Conservation (phyloP, 2,888 invertebrate genomes). For the Bhutanitis thaidina region DNA sequence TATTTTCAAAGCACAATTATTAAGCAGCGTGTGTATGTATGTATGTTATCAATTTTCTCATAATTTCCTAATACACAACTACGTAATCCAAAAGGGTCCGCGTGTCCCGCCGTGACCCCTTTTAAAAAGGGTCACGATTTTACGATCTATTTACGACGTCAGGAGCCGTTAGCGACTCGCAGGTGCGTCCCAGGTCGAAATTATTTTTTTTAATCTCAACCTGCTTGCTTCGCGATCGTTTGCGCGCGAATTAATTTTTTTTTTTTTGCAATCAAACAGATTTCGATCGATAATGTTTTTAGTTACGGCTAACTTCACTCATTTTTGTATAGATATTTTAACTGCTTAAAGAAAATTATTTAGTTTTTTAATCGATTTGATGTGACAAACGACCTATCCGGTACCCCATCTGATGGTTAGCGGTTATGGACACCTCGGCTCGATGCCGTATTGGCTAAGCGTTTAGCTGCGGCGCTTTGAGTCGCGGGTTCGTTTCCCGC, state of each 20-base stretch:
- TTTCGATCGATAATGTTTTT: background rate
- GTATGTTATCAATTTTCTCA: background rate
- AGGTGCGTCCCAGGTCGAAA: slow-evolving; percentile 20
- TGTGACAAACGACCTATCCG: too few relatives aligned
- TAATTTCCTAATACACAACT: slow-evolving; percentile 10
- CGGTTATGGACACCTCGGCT: too few relatives aligned
- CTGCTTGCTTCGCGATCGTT: background rate
- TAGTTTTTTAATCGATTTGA: too few relatives aligned
- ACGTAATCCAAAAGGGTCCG: slow-evolving; percentile 9
- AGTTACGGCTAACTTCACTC: too few relatives aligned
- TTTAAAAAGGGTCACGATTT: slow-evolving; percentile 15
- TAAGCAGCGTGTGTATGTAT: too few relatives aligned
- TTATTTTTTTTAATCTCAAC: slow-evolving; percentile 5
- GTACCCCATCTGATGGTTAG: too few relatives aligned
- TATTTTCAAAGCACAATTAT: too few relatives aligned
- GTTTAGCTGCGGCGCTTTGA: too few relatives aligned
- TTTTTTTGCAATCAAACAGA: background rate
- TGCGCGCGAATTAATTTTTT: background rate
- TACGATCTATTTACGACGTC: slow-evolving; percentile 28
- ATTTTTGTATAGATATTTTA: too few relatives aligned
- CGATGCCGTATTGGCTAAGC: too few relatives aligned
- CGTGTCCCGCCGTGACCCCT: slow-evolving; percentile 12
- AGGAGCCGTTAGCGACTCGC: slow-evolving; percentile 22
- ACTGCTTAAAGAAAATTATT: too few relatives aligned
- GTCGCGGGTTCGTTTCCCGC: too few relatives aligned